Conservation (phyloP, 1,140 invertebrate species). For the Scaptodrosophila lebanonensis region DNA sequence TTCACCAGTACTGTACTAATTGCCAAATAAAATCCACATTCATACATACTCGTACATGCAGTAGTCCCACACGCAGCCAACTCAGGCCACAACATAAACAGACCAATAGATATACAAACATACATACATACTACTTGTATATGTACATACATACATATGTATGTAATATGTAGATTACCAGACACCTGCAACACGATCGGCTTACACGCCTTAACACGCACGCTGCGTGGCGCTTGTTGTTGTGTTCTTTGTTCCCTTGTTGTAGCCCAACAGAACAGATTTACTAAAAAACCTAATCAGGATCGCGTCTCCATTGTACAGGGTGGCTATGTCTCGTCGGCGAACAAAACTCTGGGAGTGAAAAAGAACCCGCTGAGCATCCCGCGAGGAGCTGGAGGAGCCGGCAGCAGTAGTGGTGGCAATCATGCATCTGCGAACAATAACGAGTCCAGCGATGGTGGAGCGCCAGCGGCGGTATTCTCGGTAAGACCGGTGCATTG, state of each 20-base stretch:
- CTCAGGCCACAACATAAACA: slow-evolving; percentile 5
- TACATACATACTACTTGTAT: slow-evolving; percentile 7
- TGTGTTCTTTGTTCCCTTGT: slow-evolving; percentile 76
- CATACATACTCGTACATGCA: too few relatives aligned
- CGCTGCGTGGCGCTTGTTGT: slow-evolving; percentile 67
- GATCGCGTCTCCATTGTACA: slow-evolving; percentile 81
- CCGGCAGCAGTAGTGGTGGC: slow-evolving; percentile 40
- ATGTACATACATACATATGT: slow-evolving; percentile 8
- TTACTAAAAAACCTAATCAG: slow-evolving; percentile 77
- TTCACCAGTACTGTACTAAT: background rate
- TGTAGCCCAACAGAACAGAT: slow-evolving; percentile 64
- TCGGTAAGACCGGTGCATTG: slow-evolving; percentile 39
- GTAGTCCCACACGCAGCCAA: slow-evolving; percentile 5
- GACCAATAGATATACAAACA: slow-evolving; percentile 19
- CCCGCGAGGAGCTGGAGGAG: slow-evolving; percentile 60
- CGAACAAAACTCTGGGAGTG: slow-evolving; percentile 79
- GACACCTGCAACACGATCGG: background rate
- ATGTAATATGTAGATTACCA: too few relatives aligned
- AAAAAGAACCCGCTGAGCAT: slow-evolving; percentile 84
- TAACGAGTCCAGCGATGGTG: slow-evolving; percentile 53
- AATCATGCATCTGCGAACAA: slow-evolving; percentile 60
- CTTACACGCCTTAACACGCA: slow-evolving; percentile 61
- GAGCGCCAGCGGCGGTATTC: slow-evolving; percentile 39
- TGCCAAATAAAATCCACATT: background rate
- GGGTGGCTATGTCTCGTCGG: slow-evolving; percentile 80